phyloP scores from a whole-genome alignment of 1,140 invertebrate genomes.

The Diachasma alloeum region DNA sequence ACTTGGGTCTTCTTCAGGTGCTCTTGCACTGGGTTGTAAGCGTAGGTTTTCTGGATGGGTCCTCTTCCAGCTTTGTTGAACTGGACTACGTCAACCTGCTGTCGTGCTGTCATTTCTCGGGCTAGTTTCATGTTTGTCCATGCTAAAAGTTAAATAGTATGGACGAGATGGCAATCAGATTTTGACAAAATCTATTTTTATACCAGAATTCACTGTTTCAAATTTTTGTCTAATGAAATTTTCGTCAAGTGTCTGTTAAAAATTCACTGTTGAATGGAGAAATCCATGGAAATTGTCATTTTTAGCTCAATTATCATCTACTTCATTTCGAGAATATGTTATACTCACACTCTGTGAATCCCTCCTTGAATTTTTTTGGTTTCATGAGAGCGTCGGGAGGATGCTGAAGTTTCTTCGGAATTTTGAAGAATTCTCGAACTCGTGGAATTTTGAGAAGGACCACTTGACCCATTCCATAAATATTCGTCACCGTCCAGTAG shows the following conservation, averaged over 20 bases:
- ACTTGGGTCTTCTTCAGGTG: conserved; percentile 10
- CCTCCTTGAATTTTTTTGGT: conserved; percentile 80
- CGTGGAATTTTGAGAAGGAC: conserved; percentile 77
- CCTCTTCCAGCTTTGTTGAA: conserved; percentile 87
- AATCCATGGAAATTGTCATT: too few species aligned
- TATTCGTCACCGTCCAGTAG: conserved; percentile 91
- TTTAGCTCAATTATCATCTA: too few species aligned
- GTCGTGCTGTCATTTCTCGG: conserved; percentile 78
- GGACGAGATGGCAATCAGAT: too few species aligned
- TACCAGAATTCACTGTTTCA: too few species aligned
- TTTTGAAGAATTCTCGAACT: conserved; percentile 81
- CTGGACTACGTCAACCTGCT: conserved; percentile 77
- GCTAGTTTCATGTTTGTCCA: conserved; percentile 86
- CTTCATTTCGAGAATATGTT: too few species aligned
- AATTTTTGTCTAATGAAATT: background rate
- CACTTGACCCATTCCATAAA: conserved; percentile 88
- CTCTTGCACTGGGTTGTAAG: conserved; percentile 81
- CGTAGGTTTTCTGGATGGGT: conserved; percentile 86
- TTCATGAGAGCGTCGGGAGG: conserved; percentile 66
- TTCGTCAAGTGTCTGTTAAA: too few species aligned
- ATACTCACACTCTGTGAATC: conserved; percentile 83
- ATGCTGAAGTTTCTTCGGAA: conserved; percentile 73
- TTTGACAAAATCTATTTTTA: too few species aligned
- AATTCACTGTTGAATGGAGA: too few species aligned
- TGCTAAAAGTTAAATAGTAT: too few species aligned